Conservation (phyloP, 2,113 vertebrate species). For the Petrocephalus microphthalmus region DNA sequence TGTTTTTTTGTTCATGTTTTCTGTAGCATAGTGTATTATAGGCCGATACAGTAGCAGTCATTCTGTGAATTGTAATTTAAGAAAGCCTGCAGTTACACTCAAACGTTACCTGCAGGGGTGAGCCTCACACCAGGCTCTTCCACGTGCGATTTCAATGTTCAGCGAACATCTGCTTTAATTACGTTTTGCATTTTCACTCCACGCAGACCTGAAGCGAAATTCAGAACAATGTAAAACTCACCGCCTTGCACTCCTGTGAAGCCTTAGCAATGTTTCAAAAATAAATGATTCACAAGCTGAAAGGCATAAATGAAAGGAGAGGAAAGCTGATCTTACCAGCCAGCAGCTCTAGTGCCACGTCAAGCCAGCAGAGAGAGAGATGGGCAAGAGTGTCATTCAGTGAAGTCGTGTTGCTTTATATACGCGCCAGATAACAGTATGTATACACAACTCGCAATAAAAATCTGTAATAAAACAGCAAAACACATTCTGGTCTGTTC, state of each 20-base stretch:
- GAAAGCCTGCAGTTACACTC: conserved; percentile 59
- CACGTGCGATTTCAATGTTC: conserved; percentile 49
- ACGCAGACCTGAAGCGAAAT: conserved; percentile 58
- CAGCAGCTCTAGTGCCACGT: conserved; percentile 57
- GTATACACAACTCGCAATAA: conserved; percentile 64
- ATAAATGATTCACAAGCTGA: conserved; percentile 17
- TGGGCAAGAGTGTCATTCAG: conserved; percentile 52
- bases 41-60: conserved; percentile 66
- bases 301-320: background rate
- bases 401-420: conserved; percentile 54
- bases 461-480: conserved; percentile 54
- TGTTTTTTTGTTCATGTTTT: conserved; percentile 47
- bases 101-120: conserved; percentile 34
- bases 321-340: conserved; percentile 27
- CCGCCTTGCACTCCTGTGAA: conserved; percentile 42
- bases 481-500: background rate
- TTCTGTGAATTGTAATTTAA: conserved; percentile 80
- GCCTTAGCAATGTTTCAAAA: conserved; percentile 31
- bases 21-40: conserved; percentile 81
- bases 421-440: conserved; percentile 58
- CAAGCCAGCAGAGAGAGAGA: conserved; percentile 44
- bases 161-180: conserved; percentile 48
- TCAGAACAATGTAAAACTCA: conserved; percentile 39
- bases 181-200: conserved; percentile 38
- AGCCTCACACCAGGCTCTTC: conserved; percentile 52